A percentile compares a stretch with the other conserved stretches of the same genome.
phyloP scores from a whole-genome alignment of 2,113 vertebrate species.

The Mobula hypostoma region DNA sequence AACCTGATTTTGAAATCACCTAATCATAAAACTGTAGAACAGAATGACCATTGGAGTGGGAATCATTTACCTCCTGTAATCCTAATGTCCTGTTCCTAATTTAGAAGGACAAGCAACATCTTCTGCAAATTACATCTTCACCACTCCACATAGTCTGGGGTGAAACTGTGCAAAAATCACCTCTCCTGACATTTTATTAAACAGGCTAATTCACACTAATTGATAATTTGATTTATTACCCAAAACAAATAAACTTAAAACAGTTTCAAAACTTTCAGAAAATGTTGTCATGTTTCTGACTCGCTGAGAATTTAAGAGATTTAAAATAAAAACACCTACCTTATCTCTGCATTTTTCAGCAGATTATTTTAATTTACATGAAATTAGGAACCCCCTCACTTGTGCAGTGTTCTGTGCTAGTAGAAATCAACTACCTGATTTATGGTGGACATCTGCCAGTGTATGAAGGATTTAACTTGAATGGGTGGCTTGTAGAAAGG shows the following conservation, averaged over 20 bases:
- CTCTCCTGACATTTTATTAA: not conserved
- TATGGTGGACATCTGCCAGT: not conserved
- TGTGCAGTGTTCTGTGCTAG: not conserved
- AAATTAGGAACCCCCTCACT: not conserved
- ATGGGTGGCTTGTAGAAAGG: not conserved
- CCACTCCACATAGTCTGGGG: not conserved
- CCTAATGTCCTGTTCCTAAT: not conserved
- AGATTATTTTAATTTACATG: not conserved
- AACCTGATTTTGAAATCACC: too few species aligned
- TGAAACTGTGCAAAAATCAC: not conserved
- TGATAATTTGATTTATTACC: not conserved
- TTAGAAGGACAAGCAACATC: not conserved
- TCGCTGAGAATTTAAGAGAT: not conserved
- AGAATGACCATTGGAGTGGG: not conserved
- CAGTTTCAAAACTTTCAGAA: not conserved
- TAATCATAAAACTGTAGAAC: not conserved
- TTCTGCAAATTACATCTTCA: not conserved
- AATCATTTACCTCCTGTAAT: not conserved
- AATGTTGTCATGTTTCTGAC: not conserved
- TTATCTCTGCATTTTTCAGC: not conserved
- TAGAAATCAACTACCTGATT: not conserved
- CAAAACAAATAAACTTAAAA: not conserved
- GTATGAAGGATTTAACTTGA: not conserved
- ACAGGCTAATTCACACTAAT: not conserved
- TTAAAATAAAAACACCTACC: not conserved